A percentile compares a stretch with the other conserved stretches of the same genome.
Evolutionary conservation across 2,113 vertebrate species (phyloP).

Genomic region (Corvus moneduloides): DNA sequence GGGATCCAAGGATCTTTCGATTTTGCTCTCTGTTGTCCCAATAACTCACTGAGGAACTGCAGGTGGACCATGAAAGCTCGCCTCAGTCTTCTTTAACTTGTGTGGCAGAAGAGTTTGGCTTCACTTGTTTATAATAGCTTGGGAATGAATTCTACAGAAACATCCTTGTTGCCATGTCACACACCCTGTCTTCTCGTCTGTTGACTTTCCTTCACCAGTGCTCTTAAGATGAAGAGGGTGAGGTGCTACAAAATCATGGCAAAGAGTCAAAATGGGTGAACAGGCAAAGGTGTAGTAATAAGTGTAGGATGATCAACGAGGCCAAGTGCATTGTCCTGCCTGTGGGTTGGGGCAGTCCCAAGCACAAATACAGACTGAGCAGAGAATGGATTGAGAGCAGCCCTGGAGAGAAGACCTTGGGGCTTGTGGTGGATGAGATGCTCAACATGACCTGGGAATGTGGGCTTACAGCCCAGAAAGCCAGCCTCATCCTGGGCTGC

Average conservation of each 20-base stretch:
- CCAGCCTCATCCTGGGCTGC: not conserved
- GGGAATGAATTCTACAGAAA: not conserved
- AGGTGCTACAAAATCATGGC: not conserved
- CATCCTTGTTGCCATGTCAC: not conserved
- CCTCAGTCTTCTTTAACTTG: not conserved
- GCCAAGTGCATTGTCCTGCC: not conserved
- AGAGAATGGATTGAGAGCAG: not conserved
- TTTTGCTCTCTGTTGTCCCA: not conserved
- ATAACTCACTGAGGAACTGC: not conserved
- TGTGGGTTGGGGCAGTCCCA: not conserved
- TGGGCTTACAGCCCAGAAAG: not conserved
- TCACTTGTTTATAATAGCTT: not conserved
- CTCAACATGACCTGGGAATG: not conserved
- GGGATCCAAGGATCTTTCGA: not conserved
- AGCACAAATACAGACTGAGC: not conserved
- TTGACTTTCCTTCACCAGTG: not conserved
- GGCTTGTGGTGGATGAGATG: not conserved
- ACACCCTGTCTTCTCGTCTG: fast-evolving
- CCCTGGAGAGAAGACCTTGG: not conserved
- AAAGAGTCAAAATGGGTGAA: not conserved
- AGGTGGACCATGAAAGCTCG: not conserved
- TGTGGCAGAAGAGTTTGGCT: not conserved
- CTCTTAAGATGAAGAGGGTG: not conserved
- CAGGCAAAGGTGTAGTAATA: not conserved
- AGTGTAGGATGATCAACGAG: not conserved